Conservation (phyloP, 2,797 vertebrate genomes). For the Enteromius unitaeniatus region DNA sequence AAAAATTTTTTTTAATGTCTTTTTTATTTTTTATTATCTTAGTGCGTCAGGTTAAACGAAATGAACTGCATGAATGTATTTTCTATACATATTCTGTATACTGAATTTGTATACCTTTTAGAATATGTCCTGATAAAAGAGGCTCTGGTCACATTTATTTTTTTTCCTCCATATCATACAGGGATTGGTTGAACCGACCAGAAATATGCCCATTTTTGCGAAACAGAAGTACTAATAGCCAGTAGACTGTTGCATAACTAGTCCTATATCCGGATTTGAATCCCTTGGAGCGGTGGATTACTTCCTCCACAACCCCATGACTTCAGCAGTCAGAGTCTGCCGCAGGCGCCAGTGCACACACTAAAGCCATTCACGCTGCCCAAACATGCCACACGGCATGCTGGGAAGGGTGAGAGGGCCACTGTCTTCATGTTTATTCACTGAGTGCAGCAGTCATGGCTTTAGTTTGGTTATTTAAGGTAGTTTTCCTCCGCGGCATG, state of each 20-base stretch:
- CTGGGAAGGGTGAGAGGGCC: conserved; percentile 39
- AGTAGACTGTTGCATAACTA: not conserved
- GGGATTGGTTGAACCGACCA: not conserved
- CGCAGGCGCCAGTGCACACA: conserved; percentile 41
- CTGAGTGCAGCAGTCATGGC: not conserved
- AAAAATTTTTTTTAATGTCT: too few relatives aligned
- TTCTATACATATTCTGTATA: too few relatives aligned
- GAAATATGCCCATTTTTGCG: not conserved
- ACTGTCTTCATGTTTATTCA: conserved; percentile 37
- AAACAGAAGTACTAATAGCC: not conserved
- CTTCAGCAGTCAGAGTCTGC: conserved; percentile 13
- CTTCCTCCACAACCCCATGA: conserved; percentile 32
- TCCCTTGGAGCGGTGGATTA: not conserved
- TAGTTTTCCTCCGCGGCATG: conserved; percentile 55
- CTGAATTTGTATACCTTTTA: too few relatives aligned
- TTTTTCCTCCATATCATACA: not conserved
- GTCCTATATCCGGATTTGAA: not conserved
- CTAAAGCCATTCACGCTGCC: conserved; percentile 22
- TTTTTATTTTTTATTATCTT: not conserved
- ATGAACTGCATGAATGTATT: not conserved
- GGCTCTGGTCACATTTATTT: too few relatives aligned
- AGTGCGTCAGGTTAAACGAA: not conserved
- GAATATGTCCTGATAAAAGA: not conserved
- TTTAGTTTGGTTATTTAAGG: conserved; percentile 64
- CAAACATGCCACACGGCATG: conserved; percentile 22